Evolutionary conservation across 1,140 invertebrate genomes (phyloP).

Genomic region (Papilio xuthus): DNA sequence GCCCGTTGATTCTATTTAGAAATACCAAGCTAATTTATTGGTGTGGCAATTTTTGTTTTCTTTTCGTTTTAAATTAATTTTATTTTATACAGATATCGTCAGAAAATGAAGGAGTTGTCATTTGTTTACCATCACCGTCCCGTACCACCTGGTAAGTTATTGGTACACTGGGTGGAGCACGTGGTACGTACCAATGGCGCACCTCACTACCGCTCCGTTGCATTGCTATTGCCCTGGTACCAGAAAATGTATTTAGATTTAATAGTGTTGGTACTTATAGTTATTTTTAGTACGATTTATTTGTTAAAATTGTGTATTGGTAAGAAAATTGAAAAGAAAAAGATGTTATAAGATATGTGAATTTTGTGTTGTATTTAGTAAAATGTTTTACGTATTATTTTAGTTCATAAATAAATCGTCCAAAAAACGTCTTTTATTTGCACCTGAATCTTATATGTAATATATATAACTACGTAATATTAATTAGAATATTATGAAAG

Average conservation of each 20-base stretch:
- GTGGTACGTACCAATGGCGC: conserved; percentile 6
- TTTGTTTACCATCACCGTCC: conserved; percentile 47
- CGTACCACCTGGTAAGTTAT: conserved; percentile 42
- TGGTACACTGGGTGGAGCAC: conserved; percentile 32
- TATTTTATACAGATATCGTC: conserved; percentile 39
- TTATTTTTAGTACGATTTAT: neutral
- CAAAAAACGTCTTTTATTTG: too few species aligned
- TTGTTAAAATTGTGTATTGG: too few species aligned
- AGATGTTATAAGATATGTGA: too few species aligned
- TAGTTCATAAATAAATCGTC: too few species aligned
- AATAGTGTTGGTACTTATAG: conserved; percentile 24
- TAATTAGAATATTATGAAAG: too few species aligned
- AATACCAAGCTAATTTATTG: too few species aligned
- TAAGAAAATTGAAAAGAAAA: too few species aligned
- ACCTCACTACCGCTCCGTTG: conserved; percentile 34
- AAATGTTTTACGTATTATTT: too few species aligned
- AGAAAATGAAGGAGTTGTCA: conserved; percentile 41
- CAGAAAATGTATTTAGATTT: conserved; percentile 29
- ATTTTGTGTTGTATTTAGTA: too few species aligned
- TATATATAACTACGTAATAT: too few species aligned
- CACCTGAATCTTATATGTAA: too few species aligned
- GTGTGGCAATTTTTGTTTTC: neutral
- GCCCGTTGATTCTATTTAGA: too few species aligned
- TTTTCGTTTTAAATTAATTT: neutral
- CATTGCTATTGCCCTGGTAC: conserved; percentile 38